Conservation (phyloP, 2,888 invertebrate species). For the Embidobia sp. region DNA sequence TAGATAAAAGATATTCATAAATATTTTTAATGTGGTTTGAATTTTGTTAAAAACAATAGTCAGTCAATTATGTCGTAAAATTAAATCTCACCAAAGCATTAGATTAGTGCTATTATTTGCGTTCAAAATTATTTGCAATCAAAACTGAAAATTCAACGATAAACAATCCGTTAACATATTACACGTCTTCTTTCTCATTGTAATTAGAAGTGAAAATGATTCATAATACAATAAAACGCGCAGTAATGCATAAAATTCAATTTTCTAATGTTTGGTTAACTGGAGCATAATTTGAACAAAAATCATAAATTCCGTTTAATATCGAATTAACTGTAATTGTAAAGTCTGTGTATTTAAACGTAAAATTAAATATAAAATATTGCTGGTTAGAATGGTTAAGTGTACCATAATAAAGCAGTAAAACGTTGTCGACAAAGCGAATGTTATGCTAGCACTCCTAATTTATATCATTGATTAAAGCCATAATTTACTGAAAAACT, state of each 20-base stretch:
- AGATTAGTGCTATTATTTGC: too few species aligned
- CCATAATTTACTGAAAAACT: conserved; percentile 37
- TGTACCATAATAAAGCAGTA: conserved; percentile 32
- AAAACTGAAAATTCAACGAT: too few species aligned
- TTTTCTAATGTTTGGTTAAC: conserved; percentile 8
- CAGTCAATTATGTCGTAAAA: too few species aligned
- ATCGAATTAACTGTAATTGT: conserved; percentile 27
- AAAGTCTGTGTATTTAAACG: conserved; percentile 28
- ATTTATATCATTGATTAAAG: conserved; percentile 41
- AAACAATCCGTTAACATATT: too few species aligned
- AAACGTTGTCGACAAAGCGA: conserved; percentile 30
- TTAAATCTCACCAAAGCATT: too few species aligned
- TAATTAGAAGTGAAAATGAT: not conserved
- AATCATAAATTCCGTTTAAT: conserved; percentile 34
- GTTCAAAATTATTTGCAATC: too few species aligned
- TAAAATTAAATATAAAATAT: conserved; percentile 40
- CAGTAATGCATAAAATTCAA: conserved; percentile 9
- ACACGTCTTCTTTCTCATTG: too few species aligned
- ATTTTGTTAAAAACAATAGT: too few species aligned
- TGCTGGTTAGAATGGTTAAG: conserved; percentile 4
- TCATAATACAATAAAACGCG: not conserved
- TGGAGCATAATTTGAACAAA: conserved; percentile 33
- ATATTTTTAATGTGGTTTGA: too few species aligned
- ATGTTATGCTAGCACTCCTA: conserved; percentile 14
- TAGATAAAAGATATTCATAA: too few species aligned